Base-by-base conservation (phyloP, 2,888 invertebrate species). In the Biston stratarius region DNA sequence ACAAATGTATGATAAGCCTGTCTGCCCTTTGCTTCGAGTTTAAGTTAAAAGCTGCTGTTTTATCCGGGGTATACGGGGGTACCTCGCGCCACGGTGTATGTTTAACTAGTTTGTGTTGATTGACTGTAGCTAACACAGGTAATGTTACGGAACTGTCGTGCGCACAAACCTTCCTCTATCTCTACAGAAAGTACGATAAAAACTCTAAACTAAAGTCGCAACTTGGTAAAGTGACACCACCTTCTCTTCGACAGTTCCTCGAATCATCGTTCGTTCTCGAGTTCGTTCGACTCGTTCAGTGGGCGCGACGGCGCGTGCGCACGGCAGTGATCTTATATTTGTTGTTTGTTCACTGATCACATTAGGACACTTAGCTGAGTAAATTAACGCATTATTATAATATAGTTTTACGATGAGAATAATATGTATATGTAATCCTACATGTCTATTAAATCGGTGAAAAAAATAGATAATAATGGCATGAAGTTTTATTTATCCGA, bases 361-460 rank as follows among this genome's bases (percentile, higher is more conserved):
- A 84, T 85, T 91, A 91, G 91, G 80, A 85, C 88, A 92, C 92
- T 87, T 92, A 92, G 92, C 88, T 87, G 88, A 87, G 80, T 91
- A 91, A 89, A 89, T 89, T 90, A 89, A 87, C 89, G 89, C 92
- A 89, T 59, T 59, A 59, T 49, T 91, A 83, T 87, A 88, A 89
- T 92, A 92, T 92, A 92, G 93, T 93, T 92, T 92, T 91, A 92
- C 92, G 91, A 90, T 88, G 90, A 90, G 84, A 92, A 90, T 66
- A 66, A 66, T 92, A 92, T 93, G 92, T 92, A 92, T 91, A 92
- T 94, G 92, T 94, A 94, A 93, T 92, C 93, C 93, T 94, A 93
- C 93, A 91, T 93, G 93, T 94, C 93, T 94, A 94, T 94, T 94
- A 93, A 93, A 94, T 92, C 89, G 81, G 89, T 91, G 90, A 92